Evolutionary conservation across 2,888 invertebrate genomes (phyloP), one percentile per base, ranked within the genome.

Genomic region (Rapana venosa): DNA sequence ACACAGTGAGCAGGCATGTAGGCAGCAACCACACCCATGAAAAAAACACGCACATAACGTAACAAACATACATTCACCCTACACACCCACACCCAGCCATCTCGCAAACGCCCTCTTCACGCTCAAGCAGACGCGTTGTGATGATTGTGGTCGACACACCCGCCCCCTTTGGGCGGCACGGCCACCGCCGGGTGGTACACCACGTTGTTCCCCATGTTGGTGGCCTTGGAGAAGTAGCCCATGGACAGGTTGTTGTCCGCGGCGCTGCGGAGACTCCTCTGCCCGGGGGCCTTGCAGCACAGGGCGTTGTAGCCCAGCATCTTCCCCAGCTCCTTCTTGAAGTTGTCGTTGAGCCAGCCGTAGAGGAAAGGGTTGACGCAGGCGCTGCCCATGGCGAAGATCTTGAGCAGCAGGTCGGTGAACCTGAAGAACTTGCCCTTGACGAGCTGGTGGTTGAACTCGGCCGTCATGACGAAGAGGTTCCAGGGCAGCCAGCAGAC

Each of bases 261-360:
- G n/a, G 36, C 61, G 35, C 30, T 20, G n/a, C 87, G 61, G 4
- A n/a, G 22, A 32, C 15, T 1, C 77, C 20, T 32, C n/a, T 30
- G 6, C n/a, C n/a, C 13, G 47, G 47, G 47, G 11, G 35, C 26
- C 56, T 81, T 58, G 61, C 91, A 91, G 90, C 90, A 90, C 56
- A 90, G 26, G 32, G 83, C 36, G 66, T 86, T 61, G 77, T 90
- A 89, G 56, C 92, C 92, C 8, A 94, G 92, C 90, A 94, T 91
- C 26, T 92, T 92, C 66, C 93, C 93, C 26, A 96, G 90, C 91
- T 95, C 96, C 91, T 95, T 95, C 26, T 95, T 92, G 91, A 96
- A 95, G 92, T 95, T 96, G 90, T 95, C 96, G 91, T 96, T 96
- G 20, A 96, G 93, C 96, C 96, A 96, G 84, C 96, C 96, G 92